These are phyloP conservation scores for Hedya salicella DNA, from an alignment of 2,888 invertebrate species.

Conservation along the genomic window DNA sequence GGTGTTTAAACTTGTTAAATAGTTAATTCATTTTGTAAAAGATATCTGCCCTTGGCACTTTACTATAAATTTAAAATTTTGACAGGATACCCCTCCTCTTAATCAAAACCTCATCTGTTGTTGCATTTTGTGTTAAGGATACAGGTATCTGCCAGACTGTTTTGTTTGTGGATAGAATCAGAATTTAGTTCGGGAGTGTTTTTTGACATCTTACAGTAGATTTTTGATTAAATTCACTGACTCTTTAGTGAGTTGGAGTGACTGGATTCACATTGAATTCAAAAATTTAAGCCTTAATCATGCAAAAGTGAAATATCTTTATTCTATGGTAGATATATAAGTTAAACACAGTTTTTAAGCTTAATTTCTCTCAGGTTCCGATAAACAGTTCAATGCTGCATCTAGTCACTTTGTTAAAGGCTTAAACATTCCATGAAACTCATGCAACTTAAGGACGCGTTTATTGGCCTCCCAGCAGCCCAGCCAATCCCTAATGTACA, in stretches of 20 bases:
- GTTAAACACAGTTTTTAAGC: not conserved
- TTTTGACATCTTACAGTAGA: constrained; percentile 66
- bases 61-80: constrained; percentile 36
- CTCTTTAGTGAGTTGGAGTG: constrained; percentile 63
- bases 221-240: constrained; percentile 66
- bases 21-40: constrained; percentile 52
- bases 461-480: constrained; percentile 64
- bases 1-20: constrained; percentile 56
- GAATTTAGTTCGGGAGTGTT: constrained; percentile 76
- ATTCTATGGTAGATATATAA: constrained; percentile 2
- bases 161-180: constrained; percentile 50
- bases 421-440: constrained; percentile 83
- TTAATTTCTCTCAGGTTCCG: not conserved
- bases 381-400: constrained; percentile 58
- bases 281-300: constrained; percentile 4
- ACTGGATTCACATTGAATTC: constrained; percentile 67
- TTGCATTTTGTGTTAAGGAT: constrained; percentile 69
- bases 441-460: constrained; percentile 71
- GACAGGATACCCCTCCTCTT: constrained; percentile 44
- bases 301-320: constrained; percentile 4
- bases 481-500: constrained; percentile 53
- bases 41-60: constrained; percentile 74
- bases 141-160: constrained; percentile 60
- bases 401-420: constrained; percentile 72
- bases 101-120: constrained; percentile 46